These are phyloP conservation scores for Eupithecia exiguata DNA, from an alignment of 2,888 invertebrate species.

Conservation along the genomic window DNA sequence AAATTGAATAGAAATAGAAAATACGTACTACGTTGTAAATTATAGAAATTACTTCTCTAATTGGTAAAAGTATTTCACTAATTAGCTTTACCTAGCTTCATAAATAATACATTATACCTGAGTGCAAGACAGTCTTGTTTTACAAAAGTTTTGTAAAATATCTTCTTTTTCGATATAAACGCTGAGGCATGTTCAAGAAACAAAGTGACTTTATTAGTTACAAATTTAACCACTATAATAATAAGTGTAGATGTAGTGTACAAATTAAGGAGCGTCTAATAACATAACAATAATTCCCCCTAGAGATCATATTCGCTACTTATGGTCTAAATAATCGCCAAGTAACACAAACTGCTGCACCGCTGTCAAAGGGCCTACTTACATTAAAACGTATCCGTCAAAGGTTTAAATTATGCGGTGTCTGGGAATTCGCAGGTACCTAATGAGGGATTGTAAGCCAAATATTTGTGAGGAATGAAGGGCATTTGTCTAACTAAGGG, in stretches of 20 bases:
- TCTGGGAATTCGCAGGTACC: constrained; percentile 22
- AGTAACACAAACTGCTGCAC: not conserved
- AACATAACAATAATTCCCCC: not conserved
- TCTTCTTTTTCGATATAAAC: not conserved
- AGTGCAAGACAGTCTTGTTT: not conserved
- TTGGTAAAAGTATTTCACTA: too few species aligned
- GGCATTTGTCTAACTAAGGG: not conserved
- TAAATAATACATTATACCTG: too few species aligned
- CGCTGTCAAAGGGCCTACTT: not conserved
- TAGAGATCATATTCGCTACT: not conserved
- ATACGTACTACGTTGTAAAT: not conserved
- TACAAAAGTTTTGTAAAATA: not conserved
- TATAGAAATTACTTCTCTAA: too few species aligned
- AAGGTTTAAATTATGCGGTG: constrained; percentile 19
- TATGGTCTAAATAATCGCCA: not conserved
- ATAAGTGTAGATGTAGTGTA: not conserved
- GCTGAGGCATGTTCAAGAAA: not conserved
- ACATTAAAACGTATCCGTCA: constrained; percentile 27
- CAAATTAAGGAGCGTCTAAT: not conserved
- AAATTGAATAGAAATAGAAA: not conserved
- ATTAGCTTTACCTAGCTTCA: too few species aligned
- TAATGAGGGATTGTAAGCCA: constrained; percentile 24
- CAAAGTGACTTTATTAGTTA: not conserved
- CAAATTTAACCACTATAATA: too few species aligned
- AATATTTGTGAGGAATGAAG: constrained; percentile 26